Base-by-base conservation (phyloP, 2,888 invertebrate species). In the Limenitis camilla region DNA sequence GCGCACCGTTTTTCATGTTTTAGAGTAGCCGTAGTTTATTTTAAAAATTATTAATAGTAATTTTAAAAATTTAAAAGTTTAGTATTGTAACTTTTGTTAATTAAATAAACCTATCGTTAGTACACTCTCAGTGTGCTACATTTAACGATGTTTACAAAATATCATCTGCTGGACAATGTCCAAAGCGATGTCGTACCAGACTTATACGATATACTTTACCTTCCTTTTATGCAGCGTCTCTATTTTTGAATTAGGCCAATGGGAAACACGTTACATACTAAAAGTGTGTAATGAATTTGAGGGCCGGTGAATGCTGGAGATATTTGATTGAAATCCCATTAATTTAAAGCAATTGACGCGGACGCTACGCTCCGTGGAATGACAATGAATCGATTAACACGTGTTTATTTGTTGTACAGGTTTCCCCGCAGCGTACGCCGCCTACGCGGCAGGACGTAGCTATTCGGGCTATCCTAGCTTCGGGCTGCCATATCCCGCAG, bases 391-490 rank as follows among this genome's bases (percentile, higher is more conserved):
- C 55, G 53, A 57, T 56, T 75, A 65, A 75, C 60, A 64, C 75
- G 64, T 74, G 61, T 61, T 75, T 75, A 64, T 85, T 84, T 81
- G 78, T 83, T 85, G 69, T 64, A 61, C 92, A 96, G 96, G 96
- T 91, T 96, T 96, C 88, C 96, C 96, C 90, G 96, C 96, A 86
- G 96, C 96, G 77, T 96, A 96, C 89, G 96, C 96, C 89, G 96
- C 96, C 81, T 96, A 96, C 89, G 96, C 96, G 91, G 95, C 96
- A 85, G 96, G 96, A 88, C 94, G 96, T 89, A 95, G 96, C 87
- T 97, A 96, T 91, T 96, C 96, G 90, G 96, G 96, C 91, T 96
- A 96, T 92, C 96, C 96, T 90, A 95, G 96, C 92, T 96, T 96
- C 91, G 96, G 96, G 92, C 95, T 97, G 90, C 96, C 96, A 86